phyloP scores from a whole-genome alignment of 2,113 vertebrate genomes.

The Nanorana parkeri region DNA sequence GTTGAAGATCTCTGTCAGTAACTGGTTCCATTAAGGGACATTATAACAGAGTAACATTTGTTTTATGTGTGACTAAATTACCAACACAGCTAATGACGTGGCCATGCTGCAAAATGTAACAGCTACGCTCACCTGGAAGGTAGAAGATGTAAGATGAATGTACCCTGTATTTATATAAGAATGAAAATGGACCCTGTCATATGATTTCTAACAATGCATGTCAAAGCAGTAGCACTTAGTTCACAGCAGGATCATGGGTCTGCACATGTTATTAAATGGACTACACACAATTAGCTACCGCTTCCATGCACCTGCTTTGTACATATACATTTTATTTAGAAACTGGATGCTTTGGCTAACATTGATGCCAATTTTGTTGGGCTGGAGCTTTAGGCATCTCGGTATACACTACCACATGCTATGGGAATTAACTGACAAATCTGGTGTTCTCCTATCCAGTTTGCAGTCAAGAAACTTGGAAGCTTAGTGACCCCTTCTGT shows the following conservation, averaged over 20 bases:
- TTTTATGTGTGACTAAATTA: too few species aligned
- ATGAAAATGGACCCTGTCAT: not conserved
- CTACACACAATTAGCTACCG: too few species aligned
- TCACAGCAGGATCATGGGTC: not conserved
- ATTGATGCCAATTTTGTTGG: too few species aligned
- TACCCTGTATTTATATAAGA: not conserved
- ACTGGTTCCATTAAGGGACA: too few species aligned
- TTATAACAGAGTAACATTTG: too few species aligned
- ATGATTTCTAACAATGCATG: not conserved
- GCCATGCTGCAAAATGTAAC: too few species aligned
- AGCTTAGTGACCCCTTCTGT: slow-evolving; percentile 7
- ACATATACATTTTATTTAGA: not conserved
- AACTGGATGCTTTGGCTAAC: too few species aligned
- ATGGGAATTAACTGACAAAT: not conserved
- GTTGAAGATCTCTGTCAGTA: too few species aligned
- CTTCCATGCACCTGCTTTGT: not conserved
- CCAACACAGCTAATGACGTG: too few species aligned
- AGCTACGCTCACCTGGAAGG: too few species aligned
- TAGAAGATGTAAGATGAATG: too few species aligned
- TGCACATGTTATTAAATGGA: too few species aligned
- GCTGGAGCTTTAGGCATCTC: not conserved
- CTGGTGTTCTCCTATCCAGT: not conserved
- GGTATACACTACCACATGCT: not conserved
- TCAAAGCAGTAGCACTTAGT: not conserved
- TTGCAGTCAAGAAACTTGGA: not conserved